phyloP scores from a whole-genome alignment of 2,888 invertebrate genomes.

The Cephus nigrinus region DNA sequence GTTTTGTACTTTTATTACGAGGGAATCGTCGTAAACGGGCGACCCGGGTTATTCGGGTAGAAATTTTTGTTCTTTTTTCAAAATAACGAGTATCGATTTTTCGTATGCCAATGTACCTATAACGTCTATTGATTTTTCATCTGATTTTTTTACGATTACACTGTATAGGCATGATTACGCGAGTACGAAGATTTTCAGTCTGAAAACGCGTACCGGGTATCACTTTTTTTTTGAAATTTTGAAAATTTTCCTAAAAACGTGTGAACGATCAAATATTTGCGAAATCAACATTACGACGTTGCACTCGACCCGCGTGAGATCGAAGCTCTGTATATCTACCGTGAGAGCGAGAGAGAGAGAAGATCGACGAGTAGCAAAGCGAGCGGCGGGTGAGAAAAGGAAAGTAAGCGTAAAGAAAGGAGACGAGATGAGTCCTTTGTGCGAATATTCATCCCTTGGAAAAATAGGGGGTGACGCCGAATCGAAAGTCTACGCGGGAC shows the following conservation, averaged over 20 bases:
- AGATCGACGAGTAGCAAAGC: no score
- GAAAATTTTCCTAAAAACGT: constrained; percentile 34
- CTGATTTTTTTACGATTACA: background rate
- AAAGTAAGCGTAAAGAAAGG: constrained; percentile 4
- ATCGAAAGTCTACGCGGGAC: background rate
- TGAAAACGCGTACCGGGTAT: background rate
- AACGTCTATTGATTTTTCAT: background rate
- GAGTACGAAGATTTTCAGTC: background rate
- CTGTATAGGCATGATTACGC: background rate
- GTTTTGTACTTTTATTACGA: background rate
- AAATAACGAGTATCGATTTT: no score
- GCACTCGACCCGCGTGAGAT: constrained; percentile 27
- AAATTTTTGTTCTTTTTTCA: background rate
- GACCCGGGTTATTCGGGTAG: background rate
- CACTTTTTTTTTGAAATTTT: background rate
- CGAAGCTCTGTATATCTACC: constrained; percentile 25
- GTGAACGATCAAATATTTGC: constrained; percentile 34
- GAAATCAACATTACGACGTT: constrained; percentile 23
- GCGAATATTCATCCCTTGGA: constrained; percentile 29
- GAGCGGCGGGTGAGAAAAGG: constrained; percentile 4
- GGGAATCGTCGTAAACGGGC: background rate
- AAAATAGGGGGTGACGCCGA: constrained; percentile 2
- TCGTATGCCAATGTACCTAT: background rate
- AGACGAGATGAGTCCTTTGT: constrained; percentile 21
- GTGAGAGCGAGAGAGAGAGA: background rate